Evolutionary conservation across 2,797 vertebrate genomes (phyloP).

Genomic region (Acanthornis magna): DNA sequence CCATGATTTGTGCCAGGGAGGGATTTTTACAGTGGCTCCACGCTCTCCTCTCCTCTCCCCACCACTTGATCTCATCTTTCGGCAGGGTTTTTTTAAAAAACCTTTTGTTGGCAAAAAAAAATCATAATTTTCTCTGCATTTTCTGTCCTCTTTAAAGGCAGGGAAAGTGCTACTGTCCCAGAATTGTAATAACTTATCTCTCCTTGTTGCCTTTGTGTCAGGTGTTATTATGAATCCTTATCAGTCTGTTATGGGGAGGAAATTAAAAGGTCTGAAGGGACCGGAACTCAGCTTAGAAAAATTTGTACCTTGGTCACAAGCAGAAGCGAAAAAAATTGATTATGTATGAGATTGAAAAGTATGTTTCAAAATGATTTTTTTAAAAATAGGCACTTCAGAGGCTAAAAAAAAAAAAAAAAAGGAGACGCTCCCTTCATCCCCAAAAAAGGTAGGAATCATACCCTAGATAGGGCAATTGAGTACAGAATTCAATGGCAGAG

Average conservation of each 20-base stretch:
- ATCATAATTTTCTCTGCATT: not conserved
- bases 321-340: not conserved
- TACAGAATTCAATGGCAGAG: not conserved
- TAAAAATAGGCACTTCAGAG: not conserved
- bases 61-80: not conserved
- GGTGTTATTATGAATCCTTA: conserved; percentile 15
- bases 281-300: not conserved
- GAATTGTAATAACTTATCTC: conserved; percentile 18
- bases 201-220: conserved; percentile 3
- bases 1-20: not conserved
- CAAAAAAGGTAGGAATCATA: not conserved
- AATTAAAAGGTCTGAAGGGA: conserved; percentile 29
- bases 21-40: not conserved
- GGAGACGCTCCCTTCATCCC: not conserved
- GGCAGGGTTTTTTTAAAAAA: not conserved
- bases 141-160: not conserved
- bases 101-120: conserved; percentile 13
- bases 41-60: not conserved
- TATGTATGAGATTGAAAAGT: not conserved
- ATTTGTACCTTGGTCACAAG: not conserved
- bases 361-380: not conserved
- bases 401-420: not conserved
- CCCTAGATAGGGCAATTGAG: not conserved
- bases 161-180: not conserved
- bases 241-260: conserved; percentile 11